Evolutionary conservation across 2,888 invertebrate genomes (phyloP).

Genomic region (Oxystoma pomonae): DNA sequence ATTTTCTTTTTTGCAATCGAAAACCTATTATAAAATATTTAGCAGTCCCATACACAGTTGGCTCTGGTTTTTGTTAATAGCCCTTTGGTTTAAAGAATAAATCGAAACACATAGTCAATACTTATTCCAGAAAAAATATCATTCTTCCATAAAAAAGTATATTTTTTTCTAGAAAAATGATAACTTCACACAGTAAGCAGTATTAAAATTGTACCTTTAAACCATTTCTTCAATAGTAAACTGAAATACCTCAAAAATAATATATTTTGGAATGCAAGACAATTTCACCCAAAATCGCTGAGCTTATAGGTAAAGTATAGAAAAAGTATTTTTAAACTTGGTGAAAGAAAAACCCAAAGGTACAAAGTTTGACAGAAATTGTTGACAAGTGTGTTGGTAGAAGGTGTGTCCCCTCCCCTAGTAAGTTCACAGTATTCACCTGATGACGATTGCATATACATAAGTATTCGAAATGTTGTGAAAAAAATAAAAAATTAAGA

Average conservation of each 20-base stretch:
- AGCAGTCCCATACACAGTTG: constrained; percentile 21
- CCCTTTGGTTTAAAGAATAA: neutral
- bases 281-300: neutral
- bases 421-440: no score
- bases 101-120: constrained; percentile 2
- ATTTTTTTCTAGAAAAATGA: no score
- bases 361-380: no score
- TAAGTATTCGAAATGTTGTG: no score
- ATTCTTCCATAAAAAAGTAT: no score
- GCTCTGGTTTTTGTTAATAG: constrained; percentile 23
- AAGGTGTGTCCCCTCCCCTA: no score
- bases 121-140: no score
- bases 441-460: no score
- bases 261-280: constrained; percentile 9
- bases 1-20: neutral
- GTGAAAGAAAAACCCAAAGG: no score
- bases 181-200: constrained; percentile 16
- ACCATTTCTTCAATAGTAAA: constrained; percentile 16
- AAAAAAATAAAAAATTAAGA: no score
- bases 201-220: constrained; percentile 24
- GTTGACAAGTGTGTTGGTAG: no score
- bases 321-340: no score
- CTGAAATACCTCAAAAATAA: constrained; percentile 18
- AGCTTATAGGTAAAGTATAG: constrained; percentile 34
- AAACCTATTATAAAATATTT: constrained; percentile 10